Evolutionary conservation across 2,888 invertebrate species (phyloP).

Genomic region (Meteorus cinctellus): DNA sequence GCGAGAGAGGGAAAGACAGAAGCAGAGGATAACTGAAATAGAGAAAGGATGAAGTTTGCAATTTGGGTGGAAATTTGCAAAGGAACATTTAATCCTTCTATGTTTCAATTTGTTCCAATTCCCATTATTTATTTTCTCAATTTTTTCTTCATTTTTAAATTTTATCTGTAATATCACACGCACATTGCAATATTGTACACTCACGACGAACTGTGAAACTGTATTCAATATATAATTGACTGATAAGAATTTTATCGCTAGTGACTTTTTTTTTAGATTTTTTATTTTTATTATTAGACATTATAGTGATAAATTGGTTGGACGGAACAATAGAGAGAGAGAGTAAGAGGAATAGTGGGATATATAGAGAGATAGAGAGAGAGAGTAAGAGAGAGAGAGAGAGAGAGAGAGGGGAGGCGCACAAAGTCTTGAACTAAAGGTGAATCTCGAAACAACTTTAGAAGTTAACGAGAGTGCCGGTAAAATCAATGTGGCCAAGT

Average conservation of each 20-base stretch:
- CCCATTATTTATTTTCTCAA: neutral
- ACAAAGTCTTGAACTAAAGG: neutral
- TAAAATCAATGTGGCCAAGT: constrained; percentile 73
- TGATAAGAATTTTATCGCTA: neutral
- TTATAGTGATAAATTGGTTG: constrained; percentile 2
- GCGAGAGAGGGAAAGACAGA: neutral
- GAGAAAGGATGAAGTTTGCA: constrained; percentile 34
- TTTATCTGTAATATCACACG: constrained; percentile 3
- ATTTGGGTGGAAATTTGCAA: constrained; percentile 31
- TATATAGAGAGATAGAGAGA: neutral
- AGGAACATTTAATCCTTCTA: constrained; percentile 7
- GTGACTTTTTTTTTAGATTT: neutral
- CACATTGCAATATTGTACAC: neutral
- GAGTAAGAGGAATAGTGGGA: neutral
- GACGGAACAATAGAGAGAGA: neutral
- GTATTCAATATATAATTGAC: constrained; percentile 7
- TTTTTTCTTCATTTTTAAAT: neutral
- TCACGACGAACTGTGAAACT: neutral
- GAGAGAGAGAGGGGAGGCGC: constrained; percentile 40
- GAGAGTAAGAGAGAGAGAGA: neutral
- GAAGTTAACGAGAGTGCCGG: constrained; percentile 62
- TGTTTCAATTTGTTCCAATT: neutral
- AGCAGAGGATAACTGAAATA: neutral
- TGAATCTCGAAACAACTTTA: constrained; percentile 42
- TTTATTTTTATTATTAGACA: constrained; percentile 2